These are phyloP conservation scores for Tylochromis polylepis DNA, from an alignment of 2,113 vertebrate genomes.

Conservation along the genomic window DNA sequence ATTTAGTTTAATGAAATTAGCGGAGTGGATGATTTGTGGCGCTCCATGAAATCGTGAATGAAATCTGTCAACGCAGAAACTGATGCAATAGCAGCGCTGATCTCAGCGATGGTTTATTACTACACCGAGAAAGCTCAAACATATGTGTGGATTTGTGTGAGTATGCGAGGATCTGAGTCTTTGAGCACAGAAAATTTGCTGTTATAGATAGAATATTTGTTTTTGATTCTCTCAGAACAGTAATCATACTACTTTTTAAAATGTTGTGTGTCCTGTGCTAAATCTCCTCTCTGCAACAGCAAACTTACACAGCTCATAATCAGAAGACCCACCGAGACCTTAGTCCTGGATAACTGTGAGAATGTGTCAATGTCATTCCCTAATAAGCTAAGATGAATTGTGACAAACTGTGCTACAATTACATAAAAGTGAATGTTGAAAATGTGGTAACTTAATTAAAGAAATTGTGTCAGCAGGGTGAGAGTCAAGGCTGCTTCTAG, in stretches of 20 bases:
- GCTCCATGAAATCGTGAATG: slow-evolving; percentile 25
- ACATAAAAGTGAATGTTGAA: background rate
- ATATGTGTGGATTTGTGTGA: background rate
- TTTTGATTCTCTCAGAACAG: background rate
- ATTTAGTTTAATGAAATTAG: slow-evolving; percentile 69
- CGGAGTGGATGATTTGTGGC: slow-evolving; percentile 46
- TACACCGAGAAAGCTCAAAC: background rate
- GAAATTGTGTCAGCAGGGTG: background rate
- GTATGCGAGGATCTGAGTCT: background rate
- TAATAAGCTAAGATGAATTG: background rate
- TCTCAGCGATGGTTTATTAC: slow-evolving; percentile 6
- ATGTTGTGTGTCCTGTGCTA: background rate
- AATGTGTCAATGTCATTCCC: background rate
- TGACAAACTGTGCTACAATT: background rate
- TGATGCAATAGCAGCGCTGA: slow-evolving; percentile 25
- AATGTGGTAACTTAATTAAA: background rate
- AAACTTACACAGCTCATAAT: background rate
- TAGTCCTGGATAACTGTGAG: background rate
- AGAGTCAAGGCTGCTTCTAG: background rate
- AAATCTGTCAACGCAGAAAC: slow-evolving; percentile 40
- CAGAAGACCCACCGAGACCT: background rate
- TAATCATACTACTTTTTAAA: background rate
- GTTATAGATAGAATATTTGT: background rate
- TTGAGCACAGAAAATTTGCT: background rate
- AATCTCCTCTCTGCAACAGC: background rate